Conservation (phyloP, 2,113 vertebrate species). For the Thunnus maccoyii region DNA sequence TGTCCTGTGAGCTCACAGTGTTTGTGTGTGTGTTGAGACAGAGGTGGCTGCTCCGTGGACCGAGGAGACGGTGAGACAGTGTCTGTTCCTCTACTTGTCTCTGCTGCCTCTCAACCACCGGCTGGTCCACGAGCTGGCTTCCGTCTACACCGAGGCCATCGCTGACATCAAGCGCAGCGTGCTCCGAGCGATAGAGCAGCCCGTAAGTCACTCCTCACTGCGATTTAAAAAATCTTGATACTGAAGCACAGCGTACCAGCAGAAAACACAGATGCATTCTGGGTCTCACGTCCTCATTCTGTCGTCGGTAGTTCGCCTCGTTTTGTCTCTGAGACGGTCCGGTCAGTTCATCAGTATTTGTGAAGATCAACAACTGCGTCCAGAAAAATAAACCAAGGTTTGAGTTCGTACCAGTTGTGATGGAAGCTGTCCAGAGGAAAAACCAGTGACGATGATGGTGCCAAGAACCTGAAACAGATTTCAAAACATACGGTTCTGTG, state of each 20-base stretch:
- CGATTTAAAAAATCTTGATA: too few relatives aligned
- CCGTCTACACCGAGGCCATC: conserved; percentile 96
- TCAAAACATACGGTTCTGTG: background rate
- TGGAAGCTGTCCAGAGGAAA: background rate
- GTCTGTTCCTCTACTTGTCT: conserved; percentile 95
- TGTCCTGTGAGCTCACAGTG: background rate
- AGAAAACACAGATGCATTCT: too few relatives aligned
- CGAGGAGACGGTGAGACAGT: conserved; percentile 95
- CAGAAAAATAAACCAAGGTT: too few relatives aligned
- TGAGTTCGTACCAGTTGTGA: background rate
- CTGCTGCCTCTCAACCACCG: conserved; percentile 95
- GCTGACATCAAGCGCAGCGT: conserved; percentile 96
- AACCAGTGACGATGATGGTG: background rate
- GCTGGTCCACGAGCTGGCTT: conserved; percentile 93
- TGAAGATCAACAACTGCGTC: too few relatives aligned
- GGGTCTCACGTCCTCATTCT: background rate
- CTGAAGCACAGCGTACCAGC: too few relatives aligned
- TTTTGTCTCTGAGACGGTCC: background rate
- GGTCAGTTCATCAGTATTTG: too few relatives aligned
- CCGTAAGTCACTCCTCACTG: conserved; percentile 81
- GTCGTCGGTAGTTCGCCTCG: background rate
- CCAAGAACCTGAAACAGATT: background rate
- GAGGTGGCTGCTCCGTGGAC: conserved; percentile 97
- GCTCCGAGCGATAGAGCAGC: conserved; percentile 94
- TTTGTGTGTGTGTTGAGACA: conserved; percentile 66